These are phyloP conservation scores for Mobula birostris DNA, from an alignment of 2,113 vertebrate species.

Conservation along the genomic window DNA sequence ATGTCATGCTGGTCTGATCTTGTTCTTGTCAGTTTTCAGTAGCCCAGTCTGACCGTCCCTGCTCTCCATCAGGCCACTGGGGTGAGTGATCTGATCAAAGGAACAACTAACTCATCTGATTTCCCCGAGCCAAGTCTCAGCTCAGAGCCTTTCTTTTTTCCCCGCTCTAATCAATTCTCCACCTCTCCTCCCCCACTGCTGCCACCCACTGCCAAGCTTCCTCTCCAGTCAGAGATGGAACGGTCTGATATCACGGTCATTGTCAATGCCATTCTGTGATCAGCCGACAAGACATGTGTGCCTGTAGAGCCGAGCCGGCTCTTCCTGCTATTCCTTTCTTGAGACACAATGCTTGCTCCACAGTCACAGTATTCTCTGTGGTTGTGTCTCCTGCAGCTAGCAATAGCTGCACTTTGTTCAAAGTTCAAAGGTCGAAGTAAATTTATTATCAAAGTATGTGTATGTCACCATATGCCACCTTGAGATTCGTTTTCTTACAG, in stretches of 20 bases:
- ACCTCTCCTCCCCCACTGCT: neutral
- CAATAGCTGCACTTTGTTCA: neutral
- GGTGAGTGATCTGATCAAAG: slow-evolving; percentile 21
- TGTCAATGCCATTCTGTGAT: slow-evolving; percentile 35
- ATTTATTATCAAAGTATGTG: too few species aligned
- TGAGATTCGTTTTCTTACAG: too few species aligned
- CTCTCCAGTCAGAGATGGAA: slow-evolving; percentile 16
- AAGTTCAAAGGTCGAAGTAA: too few species aligned
- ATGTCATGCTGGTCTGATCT: slow-evolving; percentile 33
- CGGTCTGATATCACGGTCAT: slow-evolving; percentile 21
- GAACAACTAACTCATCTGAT: slow-evolving; percentile 30
- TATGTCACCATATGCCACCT: too few species aligned
- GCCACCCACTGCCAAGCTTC: slow-evolving; percentile 32
- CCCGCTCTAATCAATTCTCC: neutral
- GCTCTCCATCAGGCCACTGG: slow-evolving; percentile 11
- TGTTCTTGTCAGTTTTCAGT: slow-evolving; percentile 28
- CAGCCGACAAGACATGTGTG: slow-evolving; percentile 2
- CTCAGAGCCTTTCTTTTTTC: neutral
- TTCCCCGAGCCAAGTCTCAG: slow-evolving; percentile 14
- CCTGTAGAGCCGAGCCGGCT: neutral
- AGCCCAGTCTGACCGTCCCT: slow-evolving; percentile 12
- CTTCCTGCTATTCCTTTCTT: neutral
- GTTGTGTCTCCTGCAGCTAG: neutral
- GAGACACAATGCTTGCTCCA: neutral
- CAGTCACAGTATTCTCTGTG: neutral